Conservation (phyloP, 2,797 vertebrate species). For the Strix occidentalis region DNA sequence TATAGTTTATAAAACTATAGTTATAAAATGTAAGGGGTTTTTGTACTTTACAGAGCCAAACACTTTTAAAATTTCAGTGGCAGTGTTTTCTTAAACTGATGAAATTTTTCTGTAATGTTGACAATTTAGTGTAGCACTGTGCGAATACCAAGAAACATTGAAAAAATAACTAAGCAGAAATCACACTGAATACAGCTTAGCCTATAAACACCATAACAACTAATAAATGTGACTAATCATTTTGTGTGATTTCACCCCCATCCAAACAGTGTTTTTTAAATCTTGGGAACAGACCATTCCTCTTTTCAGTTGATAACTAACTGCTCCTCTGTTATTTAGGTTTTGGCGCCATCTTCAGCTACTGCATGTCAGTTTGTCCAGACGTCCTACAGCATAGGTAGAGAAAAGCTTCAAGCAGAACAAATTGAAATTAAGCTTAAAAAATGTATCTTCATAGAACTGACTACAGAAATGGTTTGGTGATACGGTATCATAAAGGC, state of each 20-base stretch:
- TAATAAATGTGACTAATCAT: not conserved
- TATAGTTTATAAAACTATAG: not conserved
- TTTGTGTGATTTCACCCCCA: not conserved
- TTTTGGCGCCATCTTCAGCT: constrained; percentile 59
- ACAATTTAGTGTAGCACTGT: not conserved
- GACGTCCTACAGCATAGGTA: not conserved
- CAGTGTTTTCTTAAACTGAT: not conserved
- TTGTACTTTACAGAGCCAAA: not conserved
- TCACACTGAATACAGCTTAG: not conserved
- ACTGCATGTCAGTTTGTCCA: not conserved
- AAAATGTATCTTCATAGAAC: not conserved
- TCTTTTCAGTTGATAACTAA: not conserved
- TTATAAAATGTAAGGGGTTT: not conserved
- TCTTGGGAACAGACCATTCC: not conserved
- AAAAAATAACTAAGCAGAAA: not conserved
- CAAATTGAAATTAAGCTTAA: not conserved
- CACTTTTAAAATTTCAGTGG: not conserved
- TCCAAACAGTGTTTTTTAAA: not conserved
- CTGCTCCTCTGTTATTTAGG: not conserved
- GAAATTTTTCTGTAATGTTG: not conserved
- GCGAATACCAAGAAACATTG: not conserved
- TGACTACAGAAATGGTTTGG: not conserved
- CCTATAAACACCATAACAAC: not conserved
- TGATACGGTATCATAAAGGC: not conserved
- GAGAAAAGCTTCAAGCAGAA: not conserved